Percentiles rank a stretch among this genome's conserved stretches.
phyloP scores from a whole-genome alignment of 1,140 invertebrate species.

The Sipha flava region DNA sequence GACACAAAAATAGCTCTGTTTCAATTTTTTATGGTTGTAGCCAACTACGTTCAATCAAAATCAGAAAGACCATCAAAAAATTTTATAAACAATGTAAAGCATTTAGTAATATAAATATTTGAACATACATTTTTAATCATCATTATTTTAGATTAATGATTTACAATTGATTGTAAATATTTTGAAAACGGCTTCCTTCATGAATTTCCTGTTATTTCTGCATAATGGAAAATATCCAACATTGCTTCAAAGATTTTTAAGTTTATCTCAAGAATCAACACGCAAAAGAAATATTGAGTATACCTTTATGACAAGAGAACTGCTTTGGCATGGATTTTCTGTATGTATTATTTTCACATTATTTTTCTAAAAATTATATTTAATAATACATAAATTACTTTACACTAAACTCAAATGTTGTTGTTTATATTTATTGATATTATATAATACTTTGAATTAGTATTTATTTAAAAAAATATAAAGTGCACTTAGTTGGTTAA shows the following conservation, averaged over 20 bases:
- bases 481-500: no score
- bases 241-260: constrained; percentile 50
- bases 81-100: neutral
- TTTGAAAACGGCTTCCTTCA: constrained; percentile 49
- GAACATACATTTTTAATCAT: neutral
- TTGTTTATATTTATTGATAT: no score
- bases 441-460: no score
- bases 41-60: neutral
- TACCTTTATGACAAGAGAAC: constrained; percentile 54
- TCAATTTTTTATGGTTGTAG: neutral
- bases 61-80: constrained; percentile 8
- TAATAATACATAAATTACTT: no score
- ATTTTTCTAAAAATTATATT: no score
- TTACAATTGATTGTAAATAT: constrained; percentile 47
- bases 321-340: constrained; percentile 60
- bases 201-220: constrained; percentile 55
- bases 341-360: constrained; percentile 45
- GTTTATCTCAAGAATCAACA: constrained; percentile 47
- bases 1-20: constrained; percentile 16
- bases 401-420: no score
- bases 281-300: constrained; percentile 50
- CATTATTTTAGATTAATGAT: neutral
- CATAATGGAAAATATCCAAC: constrained; percentile 53
- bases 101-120: neutral
- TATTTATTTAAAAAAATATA: no score